Evolutionary conservation across 1,140 invertebrate genomes (phyloP), one percentile per base, ranked within the genome.

Genomic region (Berghia stephanieae): DNA sequence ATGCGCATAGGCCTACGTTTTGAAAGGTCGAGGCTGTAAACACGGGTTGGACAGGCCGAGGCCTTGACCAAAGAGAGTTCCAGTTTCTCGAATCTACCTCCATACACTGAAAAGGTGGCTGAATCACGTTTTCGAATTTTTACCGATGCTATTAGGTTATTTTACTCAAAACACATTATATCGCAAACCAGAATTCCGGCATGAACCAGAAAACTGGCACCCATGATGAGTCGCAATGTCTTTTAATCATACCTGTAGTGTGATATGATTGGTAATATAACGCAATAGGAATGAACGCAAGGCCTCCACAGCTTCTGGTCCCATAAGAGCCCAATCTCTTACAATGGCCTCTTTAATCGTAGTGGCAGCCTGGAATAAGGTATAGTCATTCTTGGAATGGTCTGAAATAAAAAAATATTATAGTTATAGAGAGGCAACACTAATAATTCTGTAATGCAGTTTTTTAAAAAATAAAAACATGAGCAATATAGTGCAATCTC

Each of bases 351-450:
- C 92, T 89, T 96, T 96, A 74, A 98, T 89, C n/a, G 96, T 91
- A 74, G 93, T 93, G 6, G 94, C 94, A 79, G 94, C 92, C 90
- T 97, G 95, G 91, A 96, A 97, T 66, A 96, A 86, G 6, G 97
- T 94, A 91, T 95, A 95, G 84, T 95, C 94, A 77, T 93, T 92
- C 72, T 92, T 90, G 77, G 93, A 94, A 49, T 92, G 93, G 89
- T 96, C 95, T 92, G 86, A 42, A 81, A 55, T 72, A 27, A 75
- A 74, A 46, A 1, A 74, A 31, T 42, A 77, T 40, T 55, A 13
- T 21, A 34, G 70, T 44, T n/a, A 42, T 18, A 74, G 1, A 78
- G 27, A 76, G 8, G 24, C 21, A 71, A 69, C 16, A 10, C 18
- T 2, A 8, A 43, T 36, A 13, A 71, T 75, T 21, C 5, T 75